Base-by-base conservation (phyloP, 1,140 invertebrate species). In the Homarus americanus region DNA sequence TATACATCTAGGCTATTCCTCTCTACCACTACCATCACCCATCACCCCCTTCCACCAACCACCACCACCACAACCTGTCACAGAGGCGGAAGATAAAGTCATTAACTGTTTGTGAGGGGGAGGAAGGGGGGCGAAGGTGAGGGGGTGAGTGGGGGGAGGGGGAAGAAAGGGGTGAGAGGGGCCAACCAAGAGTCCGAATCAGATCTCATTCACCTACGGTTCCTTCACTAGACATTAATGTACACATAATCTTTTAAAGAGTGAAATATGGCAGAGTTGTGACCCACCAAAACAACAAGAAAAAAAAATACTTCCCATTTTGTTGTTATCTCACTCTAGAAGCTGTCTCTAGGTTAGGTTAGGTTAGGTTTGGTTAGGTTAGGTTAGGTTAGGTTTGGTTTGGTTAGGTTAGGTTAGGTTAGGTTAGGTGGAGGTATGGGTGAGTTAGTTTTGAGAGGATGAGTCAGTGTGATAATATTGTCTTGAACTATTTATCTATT, bases 191-290 rank as follows among this genome's bases (percentile, higher is more conserved):
- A 32, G 28, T 32, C 20, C 12, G 44, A 49, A 79, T 79, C 76
- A 79, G 76, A 79, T 79, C 5, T 32, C 76, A 24, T 38, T 38
- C 76, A 32, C 76, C 76, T 79, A 79, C 44, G 76, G 76, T n/a
- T 34, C 44, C 44, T 12, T 34, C 40, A 34, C 20, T 24, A 79
- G 76, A 79, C 76, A 79, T 79, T 79, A 79, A 79, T 79, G 40
- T 41, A 79, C 40, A 79, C 76, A 44, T 79, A 79, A 79, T 34
- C 76, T 44, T 38, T 44, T 44, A 44, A 49, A n/a, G 40, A 40
- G 76, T 79, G 76, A 79, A 79, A 79, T 79, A 79, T 79, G 76
- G 76, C 28, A 44, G 40, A 79, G 76, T 15, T 41, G 38, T 34
- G 40, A 79, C 38, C 76, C 15, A n/a, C 76, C 38, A n/a, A 32